These are phyloP conservation scores for Vespertilio murinus DNA, from an alignment of 2,797 vertebrate genomes.

Conservation along the genomic window DNA sequence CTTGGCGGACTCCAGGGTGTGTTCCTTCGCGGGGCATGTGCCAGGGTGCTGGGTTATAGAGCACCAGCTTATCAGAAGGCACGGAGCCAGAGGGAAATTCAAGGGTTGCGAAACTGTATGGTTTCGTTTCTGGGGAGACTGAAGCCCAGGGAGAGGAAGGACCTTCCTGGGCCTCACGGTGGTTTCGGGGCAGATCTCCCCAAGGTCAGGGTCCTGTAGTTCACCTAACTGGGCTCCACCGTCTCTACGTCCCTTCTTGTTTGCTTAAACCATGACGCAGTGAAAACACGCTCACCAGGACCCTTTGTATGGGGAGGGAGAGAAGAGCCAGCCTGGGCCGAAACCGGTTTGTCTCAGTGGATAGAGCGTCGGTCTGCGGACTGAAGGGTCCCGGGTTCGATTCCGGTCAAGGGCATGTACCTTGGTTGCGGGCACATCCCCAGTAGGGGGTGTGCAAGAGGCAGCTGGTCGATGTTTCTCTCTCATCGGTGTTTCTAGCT, in stretches of 20 bases:
- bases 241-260: not conserved
- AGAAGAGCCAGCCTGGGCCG: too few species aligned
- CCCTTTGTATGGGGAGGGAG: not conserved
- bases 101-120: not conserved
- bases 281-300: not conserved
- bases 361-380: too few species aligned
- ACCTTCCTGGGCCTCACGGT: not conserved
- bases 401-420: too few species aligned
- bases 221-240: not conserved
- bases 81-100: not conserved
- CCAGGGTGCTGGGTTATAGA: not conserved
- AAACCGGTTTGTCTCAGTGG: too few species aligned
- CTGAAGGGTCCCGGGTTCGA: too few species aligned
- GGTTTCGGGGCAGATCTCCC: not conserved
- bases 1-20: not conserved
- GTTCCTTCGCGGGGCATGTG: not conserved
- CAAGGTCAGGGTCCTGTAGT: not conserved
- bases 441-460: too few species aligned
- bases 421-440: too few species aligned
- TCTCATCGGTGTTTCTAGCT: too few species aligned
- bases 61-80: not conserved
- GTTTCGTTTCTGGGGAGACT: not conserved
- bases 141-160: not conserved
- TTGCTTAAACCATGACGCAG: not conserved
- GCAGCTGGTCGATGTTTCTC: too few species aligned